Evolutionary conservation across 2,797 vertebrate genomes (phyloP).

Genomic region (Sciaenops ocellatus): DNA sequence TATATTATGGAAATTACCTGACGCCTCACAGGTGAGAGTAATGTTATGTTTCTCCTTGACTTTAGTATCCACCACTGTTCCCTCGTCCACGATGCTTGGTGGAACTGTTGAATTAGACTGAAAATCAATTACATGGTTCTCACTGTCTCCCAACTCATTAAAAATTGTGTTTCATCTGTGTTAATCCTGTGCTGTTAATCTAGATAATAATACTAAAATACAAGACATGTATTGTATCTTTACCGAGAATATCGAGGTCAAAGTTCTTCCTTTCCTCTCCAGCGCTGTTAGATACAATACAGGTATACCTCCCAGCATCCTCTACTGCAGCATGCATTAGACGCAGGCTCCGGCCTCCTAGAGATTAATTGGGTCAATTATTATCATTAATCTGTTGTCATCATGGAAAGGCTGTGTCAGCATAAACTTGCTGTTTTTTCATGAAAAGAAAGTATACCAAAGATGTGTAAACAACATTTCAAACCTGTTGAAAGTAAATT

Average conservation of each 20-base stretch:
- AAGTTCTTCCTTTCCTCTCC: conserved; percentile 93
- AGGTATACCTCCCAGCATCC: conserved; percentile 92
- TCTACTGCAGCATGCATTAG: conserved; percentile 85
- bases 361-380: conserved; percentile 16
- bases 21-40: conserved; percentile 91
- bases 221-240: conserved; percentile 15
- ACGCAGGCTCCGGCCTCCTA: conserved; percentile 92
- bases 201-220: not conserved
- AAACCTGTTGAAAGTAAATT: not conserved
- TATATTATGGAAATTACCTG: conserved; percentile 84
- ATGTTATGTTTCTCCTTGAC: conserved; percentile 92
- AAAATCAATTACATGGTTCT: conserved; percentile 42
- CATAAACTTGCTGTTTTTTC: not conserved
- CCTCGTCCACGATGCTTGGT: conserved; percentile 89
- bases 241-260: conserved; percentile 92
- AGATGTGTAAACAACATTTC: not conserved
- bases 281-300: conserved; percentile 91
- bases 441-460: conserved; percentile 15
- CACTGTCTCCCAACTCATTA: not conserved
- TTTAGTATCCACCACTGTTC: conserved; percentile 89
- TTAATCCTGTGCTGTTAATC: too few relatives aligned
- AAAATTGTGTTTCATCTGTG: not conserved
- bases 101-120: conserved; percentile 85
- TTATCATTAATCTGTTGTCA: conserved; percentile 7
- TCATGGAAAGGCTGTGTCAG: not conserved